Evolutionary conservation across 2,888 invertebrate genomes (phyloP), one percentile per base, ranked within the genome.

Genomic region (Sarcophaga caerulescens): DNA sequence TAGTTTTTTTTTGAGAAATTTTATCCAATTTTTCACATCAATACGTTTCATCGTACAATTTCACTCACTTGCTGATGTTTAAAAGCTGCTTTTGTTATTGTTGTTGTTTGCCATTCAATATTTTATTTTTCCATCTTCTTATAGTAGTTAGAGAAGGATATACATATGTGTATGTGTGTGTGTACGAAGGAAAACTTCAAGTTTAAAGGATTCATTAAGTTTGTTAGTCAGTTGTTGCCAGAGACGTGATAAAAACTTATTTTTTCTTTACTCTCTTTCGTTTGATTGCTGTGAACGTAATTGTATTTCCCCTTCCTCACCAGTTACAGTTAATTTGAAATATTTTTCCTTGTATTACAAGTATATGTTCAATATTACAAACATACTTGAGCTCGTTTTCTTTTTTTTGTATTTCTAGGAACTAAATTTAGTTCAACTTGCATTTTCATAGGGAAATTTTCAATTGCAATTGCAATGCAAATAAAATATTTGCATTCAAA

Each of bases 121-220:
- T 65, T 21, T 60, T 52, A 14, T 52, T 52, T 52, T 52, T 52
- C 52, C 17, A 17, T 52, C 52, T 52, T 17, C 17, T 52, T 52
- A 12, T 4, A 14, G 4, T 47, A 52, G 10, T 3, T 52, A 52
- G 12, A 5, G 12, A 17, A 52, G 17, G 47, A 82, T 62, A 68
- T n/a, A n/a, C n/a, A n/a, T 85, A 68, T 77, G 73, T 76, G 62
- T 35, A 6, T 35, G 2, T 35, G 8, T 8, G 35, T 35, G 35
- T 35, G 35, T 8, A 35, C 35, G 35, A 10, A 35, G 35, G 8
- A 77, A 81, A 85, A 77, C 81, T 81, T 84, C 75, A 80, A 84
- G 84, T 80, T 80, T 10, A 85, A 87, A 88, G 88, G 87, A 88
- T 88, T 88, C 88, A 88, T 88, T 88, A 87, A 85, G 88, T 85